Evolutionary conservation across 1,140 invertebrate genomes (phyloP), one percentile per base, ranked within the genome.

Genomic region (Lethocerus indicus): DNA sequence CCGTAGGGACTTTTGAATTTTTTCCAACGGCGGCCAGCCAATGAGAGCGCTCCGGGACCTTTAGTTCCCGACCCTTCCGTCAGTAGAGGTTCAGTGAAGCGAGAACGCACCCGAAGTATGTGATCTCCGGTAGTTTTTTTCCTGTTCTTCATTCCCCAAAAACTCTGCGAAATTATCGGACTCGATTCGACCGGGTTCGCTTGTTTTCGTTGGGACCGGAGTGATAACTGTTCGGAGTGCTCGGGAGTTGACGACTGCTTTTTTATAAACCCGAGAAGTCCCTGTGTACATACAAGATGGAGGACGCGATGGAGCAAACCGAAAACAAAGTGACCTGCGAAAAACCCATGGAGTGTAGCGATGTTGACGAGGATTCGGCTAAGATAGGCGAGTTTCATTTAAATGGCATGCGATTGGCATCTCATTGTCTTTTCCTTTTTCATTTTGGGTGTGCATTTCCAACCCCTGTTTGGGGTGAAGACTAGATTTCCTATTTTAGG

Each of bases 331-430:
- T 47, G 23, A 41, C 44, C 12, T 23, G 28, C 7, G 51, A 47
- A 43, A 53, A 53, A 29, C 37, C 46, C 12, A 44, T 53, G 29
- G 51, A 53, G 36, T 42, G 46, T 35, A 53, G 51, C 26, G 51
- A 53, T 42, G 27, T 42, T 21, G 51, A 53, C 18, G 51, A 53
- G 36, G 51, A 53, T 28, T 24, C 18, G 14, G 27, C 27, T 24
- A 48, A 49, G 27, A n/a, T 26, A 40, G 40, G 51, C 49, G 20
- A 37, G 42, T 46, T 25, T 1, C 32, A 9, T 32, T 7, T 26
- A 28, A 12, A 43, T n/a, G 26, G 16, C 20, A 25, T n/a, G 4
- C 28, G 14, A 9, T 23, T 20, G 27, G 14, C 16, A 20, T 46
- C 6, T 1, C 20, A n/a, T 16, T 46, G 26, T 16, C 26, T 47